Evolutionary conservation across 2,888 invertebrate species (phyloP).

Genomic region (Caenorhabditis sulstoni): DNA sequence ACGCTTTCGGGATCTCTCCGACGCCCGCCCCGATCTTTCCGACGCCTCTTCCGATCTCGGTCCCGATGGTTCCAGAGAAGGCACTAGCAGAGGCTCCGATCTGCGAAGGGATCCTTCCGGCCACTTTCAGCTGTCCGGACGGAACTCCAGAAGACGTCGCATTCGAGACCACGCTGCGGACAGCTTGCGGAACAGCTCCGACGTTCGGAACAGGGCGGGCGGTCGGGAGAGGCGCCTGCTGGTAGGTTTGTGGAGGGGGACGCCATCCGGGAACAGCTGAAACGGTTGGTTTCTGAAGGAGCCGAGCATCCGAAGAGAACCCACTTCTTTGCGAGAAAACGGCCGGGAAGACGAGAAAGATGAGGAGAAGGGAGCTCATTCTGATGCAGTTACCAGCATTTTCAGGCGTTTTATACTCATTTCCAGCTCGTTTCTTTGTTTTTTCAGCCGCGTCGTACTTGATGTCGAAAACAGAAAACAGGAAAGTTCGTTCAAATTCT

Average conservation of each 20-base stretch:
- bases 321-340: conserved; percentile 16
- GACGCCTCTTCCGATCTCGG: conserved; percentile 33
- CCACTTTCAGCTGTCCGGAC: conserved; percentile 3
- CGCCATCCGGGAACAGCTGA: conserved; percentile 27
- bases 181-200: not conserved
- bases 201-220: conserved; percentile 14
- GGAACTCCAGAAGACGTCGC: not conserved
- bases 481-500: conserved; percentile 2
- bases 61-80: conserved; percentile 10
- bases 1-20: conserved; percentile 40
- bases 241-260: conserved; percentile 8
- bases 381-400: not conserved
- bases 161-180: not conserved
- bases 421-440: conserved; percentile 4
- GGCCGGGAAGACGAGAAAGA: not conserved
- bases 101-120: conserved; percentile 16
- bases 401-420: conserved; percentile 1
- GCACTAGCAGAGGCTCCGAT: conserved; percentile 6
- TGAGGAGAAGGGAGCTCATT: conserved; percentile 13
- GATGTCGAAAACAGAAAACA: not conserved
- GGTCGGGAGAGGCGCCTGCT: too few species aligned
- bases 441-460: not conserved
- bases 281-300: not conserved
- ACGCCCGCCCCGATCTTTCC: conserved; percentile 35
- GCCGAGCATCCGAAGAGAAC: not conserved